These are phyloP conservation scores for Eretmocerus hayati DNA, from an alignment of 2,888 invertebrate genomes.

Conservation along the genomic window DNA sequence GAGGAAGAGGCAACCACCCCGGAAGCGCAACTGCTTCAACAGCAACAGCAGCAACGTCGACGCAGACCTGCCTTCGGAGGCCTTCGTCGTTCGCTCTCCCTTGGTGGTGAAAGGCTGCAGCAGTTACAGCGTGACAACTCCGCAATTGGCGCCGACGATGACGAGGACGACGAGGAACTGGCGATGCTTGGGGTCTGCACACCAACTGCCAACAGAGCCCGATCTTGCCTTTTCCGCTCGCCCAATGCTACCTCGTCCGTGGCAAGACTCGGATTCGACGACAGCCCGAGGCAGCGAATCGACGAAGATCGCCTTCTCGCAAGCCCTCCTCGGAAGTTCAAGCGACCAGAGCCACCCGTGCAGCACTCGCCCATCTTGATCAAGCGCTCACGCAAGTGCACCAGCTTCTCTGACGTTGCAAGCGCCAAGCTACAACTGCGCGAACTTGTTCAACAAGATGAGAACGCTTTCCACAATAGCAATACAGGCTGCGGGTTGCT, in stretches of 20 bases:
- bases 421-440: not conserved
- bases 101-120: constrained; percentile 39
- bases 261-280: constrained; percentile 30
- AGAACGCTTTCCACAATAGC: too few species aligned
- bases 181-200: constrained; percentile 41
- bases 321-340: constrained; percentile 45
- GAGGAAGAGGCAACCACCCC: constrained; percentile 40
- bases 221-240: constrained; percentile 49
- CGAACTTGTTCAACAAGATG: too few species aligned
- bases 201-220: constrained; percentile 45
- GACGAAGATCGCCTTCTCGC: constrained; percentile 20
- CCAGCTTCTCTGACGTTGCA: constrained; percentile 28
- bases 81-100: constrained; percentile 33
- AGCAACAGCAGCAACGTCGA: too few species aligned
- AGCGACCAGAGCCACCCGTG: constrained; percentile 61
- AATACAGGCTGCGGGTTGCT: too few species aligned
- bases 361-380: constrained; percentile 42
- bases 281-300: constrained; percentile 17
- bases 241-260: constrained; percentile 35
- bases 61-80: constrained; percentile 8
- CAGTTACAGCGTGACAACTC: not conserved
- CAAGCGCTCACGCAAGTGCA: constrained; percentile 29
- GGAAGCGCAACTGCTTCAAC: constrained; percentile 44
- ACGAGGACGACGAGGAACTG: constrained; percentile 24
- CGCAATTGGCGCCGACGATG: not conserved